Evolutionary conservation across 2,113 vertebrate species (phyloP).

Genomic region (Ageneiosus marmoratus): DNA sequence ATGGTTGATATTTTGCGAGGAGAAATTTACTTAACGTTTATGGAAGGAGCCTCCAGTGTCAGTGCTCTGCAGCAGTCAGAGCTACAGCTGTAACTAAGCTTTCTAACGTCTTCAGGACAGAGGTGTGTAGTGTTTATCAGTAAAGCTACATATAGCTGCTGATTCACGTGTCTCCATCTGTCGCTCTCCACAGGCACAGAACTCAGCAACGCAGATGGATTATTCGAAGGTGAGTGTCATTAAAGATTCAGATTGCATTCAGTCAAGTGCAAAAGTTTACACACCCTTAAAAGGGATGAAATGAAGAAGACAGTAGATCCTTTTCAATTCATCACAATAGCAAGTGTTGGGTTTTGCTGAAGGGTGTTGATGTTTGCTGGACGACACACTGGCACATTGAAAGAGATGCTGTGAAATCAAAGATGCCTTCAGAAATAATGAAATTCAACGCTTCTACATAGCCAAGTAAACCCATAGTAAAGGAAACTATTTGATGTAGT

Average conservation of each 20-base stretch:
- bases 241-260: not conserved
- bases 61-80: not conserved
- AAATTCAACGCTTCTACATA: not conserved
- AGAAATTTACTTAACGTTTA: not conserved
- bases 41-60: not conserved
- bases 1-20: not conserved
- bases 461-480: not conserved
- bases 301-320: not conserved
- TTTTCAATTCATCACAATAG: too few relatives aligned
- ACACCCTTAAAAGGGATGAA: not conserved
- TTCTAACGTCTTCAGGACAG: not conserved
- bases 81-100: not conserved
- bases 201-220: slow-evolving; percentile 77
- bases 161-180: not conserved
- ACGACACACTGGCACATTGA: too few relatives aligned
- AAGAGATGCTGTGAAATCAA: too few relatives aligned
- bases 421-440: not conserved
- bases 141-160: not conserved
- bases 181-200: slow-evolving; percentile 77
- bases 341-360: too few relatives aligned
- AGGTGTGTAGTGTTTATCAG: not conserved
- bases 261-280: not conserved
- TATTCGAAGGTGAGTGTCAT: slow-evolving; percentile 82
- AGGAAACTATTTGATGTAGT: not conserved
- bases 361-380: too few relatives aligned